Evolutionary conservation across 2,888 invertebrate species (phyloP).

Genomic region (Melangyna quadrimaculata): DNA sequence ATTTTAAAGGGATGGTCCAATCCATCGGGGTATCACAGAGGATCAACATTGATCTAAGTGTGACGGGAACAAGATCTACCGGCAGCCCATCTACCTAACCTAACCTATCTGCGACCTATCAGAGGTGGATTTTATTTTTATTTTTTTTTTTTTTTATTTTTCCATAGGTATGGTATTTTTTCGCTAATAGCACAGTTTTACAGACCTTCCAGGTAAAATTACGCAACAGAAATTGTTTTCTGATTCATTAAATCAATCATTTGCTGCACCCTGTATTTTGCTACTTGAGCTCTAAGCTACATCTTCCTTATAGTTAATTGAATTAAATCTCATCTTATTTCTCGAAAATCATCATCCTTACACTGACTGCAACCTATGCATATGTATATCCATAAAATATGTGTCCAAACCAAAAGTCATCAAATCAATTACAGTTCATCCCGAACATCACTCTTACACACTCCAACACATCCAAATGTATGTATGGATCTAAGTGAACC

Average conservation of each 20-base stretch:
- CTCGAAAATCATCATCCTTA: background rate
- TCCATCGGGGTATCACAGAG: too few species aligned
- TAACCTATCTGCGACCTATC: too few species aligned
- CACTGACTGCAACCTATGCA: background rate
- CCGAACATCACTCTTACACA: slow-evolving; percentile 19
- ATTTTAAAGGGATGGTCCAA: too few species aligned
- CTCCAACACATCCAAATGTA: background rate
- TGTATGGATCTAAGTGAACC: background rate
- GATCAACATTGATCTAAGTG: too few species aligned
- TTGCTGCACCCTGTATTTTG: background rate
- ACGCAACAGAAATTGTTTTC: too few species aligned
- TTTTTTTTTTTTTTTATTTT: too few species aligned
- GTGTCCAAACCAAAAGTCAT: slow-evolving; percentile 20
- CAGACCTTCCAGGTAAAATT: too few species aligned
- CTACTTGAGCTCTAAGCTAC: background rate
- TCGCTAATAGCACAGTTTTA: too few species aligned
- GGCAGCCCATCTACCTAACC: too few species aligned
- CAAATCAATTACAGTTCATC: slow-evolving; percentile 50
- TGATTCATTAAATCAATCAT: background rate
- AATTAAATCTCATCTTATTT: slow-evolving; percentile 28
- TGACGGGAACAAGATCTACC: too few species aligned
- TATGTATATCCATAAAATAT: background rate
- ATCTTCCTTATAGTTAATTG: slow-evolving; percentile 39
- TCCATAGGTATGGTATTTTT: too few species aligned
- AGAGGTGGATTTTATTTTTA: too few species aligned